Base-by-base conservation (phyloP, 1,140 invertebrate genomes). In the Elysia chlorotica region DNA sequence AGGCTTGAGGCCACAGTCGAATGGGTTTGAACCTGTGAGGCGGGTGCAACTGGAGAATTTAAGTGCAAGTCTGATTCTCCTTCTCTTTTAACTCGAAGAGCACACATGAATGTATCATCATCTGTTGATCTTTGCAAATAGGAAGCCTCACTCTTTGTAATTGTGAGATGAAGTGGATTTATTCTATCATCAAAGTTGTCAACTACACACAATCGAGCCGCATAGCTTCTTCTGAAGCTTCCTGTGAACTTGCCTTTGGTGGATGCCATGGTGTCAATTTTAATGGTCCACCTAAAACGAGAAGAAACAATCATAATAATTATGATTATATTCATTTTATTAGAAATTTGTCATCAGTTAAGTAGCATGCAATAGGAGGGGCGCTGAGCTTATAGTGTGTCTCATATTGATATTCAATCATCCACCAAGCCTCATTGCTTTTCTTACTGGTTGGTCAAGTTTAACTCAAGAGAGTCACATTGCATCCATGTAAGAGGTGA, bases 141-240 rank as follows among this genome's bases (percentile, higher is more conserved):
- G 35, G 37, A 41, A 19, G 71, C 73, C 14, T 63, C 62, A 2
- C 38, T 28, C 38, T 53, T 66, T 17, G 71, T 73, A 33, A 78
- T 53, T n/a, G 41, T 71, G 37, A 78, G 63, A 71, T 78, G 76
- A 28, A 78, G 68, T 31, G 71, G 74, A 38, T 78, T 75, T 30
- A 73, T 73, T 2, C 48, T 48, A 36, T 23, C 25, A 2, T 76
- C 48, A 23, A 31, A 31, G 5, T 71, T 19, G 2, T 71, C 25
- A 30, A 37, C 35, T 48, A 36, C 25, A 33, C 36, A 23, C 38
- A 71, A 36, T 17, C 3, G 30, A 37, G 59, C 69, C 14, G 57
- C 69, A 33, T 71, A 71, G 38, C 69, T 71, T 37, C 69, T 33
- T 23, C 59, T 62, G 30, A 71, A 71, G 5, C 33, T 71, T 2